These are phyloP conservation scores for Bombus sibiricus DNA, from an alignment of 1,140 invertebrate genomes.

Conservation along the genomic window DNA sequence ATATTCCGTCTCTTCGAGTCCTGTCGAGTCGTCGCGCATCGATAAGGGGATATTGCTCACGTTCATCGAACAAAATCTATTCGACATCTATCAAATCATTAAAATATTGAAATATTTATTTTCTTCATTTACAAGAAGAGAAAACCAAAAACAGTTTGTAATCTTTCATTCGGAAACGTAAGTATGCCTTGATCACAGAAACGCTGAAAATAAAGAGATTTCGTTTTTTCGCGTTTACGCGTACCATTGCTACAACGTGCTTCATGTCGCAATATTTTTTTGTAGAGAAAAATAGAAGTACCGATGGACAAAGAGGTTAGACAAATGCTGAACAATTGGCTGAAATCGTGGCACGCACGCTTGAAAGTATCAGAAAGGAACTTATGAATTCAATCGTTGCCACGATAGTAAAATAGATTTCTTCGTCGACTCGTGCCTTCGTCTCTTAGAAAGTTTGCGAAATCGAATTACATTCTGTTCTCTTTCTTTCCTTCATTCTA, in stretches of 20 bases:
- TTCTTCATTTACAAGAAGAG: too few species aligned
- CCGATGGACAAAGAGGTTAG: neutral
- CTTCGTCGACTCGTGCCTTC: neutral
- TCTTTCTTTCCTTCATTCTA: neutral
- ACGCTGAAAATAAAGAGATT: neutral
- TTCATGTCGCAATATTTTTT: neutral
- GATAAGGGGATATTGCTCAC: neutral
- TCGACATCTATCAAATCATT: too few species aligned
- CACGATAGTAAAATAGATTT: neutral
- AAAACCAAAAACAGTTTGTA: neutral
- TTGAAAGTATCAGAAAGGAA: neutral
- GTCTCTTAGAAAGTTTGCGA: neutral
- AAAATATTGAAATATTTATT: neutral
- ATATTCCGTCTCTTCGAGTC: conserved; percentile 64
- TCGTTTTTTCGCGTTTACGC: neutral
- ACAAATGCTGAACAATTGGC: neutral
- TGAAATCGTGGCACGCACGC: neutral
- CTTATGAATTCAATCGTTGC: conserved; percentile 8
- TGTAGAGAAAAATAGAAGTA: neutral
- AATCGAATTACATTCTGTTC: neutral
- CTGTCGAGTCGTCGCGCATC: neutral
- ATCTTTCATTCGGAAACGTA: neutral
- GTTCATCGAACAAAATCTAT: neutral
- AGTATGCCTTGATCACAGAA: neutral
- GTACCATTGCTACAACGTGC: neutral